Evolutionary conservation across 2,888 invertebrate genomes (phyloP).

Genomic region (Alloscopus bannaensis): DNA sequence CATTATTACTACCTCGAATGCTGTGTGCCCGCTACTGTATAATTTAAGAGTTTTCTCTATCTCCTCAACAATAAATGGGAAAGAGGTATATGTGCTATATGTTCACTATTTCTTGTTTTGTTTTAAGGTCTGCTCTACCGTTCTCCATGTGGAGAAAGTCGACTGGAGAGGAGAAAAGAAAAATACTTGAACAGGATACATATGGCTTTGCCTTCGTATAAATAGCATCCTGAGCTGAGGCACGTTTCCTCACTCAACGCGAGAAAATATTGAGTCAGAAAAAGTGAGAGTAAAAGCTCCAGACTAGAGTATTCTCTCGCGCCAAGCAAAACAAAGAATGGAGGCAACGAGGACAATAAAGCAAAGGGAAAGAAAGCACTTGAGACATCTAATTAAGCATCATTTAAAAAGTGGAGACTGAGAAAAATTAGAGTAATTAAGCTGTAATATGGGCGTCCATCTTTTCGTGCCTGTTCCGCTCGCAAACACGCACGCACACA

Average conservation of each 20-base stretch:
- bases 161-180: not conserved
- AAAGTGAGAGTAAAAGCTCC: not conserved
- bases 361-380: constrained; percentile 50
- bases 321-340: not conserved
- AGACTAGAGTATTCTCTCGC: not conserved
- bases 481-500: constrained; percentile 5
- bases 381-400: constrained; percentile 65
- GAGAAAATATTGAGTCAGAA: not conserved
- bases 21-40: constrained; percentile 28
- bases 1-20: constrained; percentile 47
- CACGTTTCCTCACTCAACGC: not conserved
- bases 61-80: not conserved
- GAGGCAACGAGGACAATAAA: constrained; percentile 29
- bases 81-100: not conserved
- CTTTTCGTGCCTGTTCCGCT: constrained; percentile 28
- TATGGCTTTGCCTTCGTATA: not conserved
- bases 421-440: constrained; percentile 65
- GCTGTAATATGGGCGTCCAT: constrained; percentile 62
- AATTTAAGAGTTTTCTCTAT: constrained; percentile 40
- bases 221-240: not conserved
- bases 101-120: not conserved
- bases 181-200: not conserved
- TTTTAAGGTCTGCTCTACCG: not conserved
- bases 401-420: constrained; percentile 62
- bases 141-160: not conserved